Base-by-base conservation (phyloP, 2,797 vertebrate species). In the Betta splendens region DNA sequence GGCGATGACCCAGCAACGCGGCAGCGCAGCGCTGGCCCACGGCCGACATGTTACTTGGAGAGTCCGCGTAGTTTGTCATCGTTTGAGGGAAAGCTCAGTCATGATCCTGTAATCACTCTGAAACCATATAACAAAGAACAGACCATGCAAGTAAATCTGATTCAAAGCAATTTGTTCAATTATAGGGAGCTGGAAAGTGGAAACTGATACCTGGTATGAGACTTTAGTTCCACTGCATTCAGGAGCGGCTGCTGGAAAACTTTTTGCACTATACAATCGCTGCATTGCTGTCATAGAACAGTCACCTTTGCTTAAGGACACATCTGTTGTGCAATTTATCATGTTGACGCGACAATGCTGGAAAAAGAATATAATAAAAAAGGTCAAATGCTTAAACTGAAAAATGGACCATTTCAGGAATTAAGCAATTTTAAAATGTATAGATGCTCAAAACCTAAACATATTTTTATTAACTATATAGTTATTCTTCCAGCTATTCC, bases 91-190 rank as follows among this genome's bases (percentile, higher is more conserved):
- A 75, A 74, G 72, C 74, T 83, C 71, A 52, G 76, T 75, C 63
- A 68, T 87, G 83, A 89, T 89, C 79, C 84, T 58, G 64, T 79
- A 87, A 87, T 85, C 79, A 76, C 74, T 68, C 68, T 62, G 42
- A 80, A 77, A 67, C 67, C 70, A 60, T 68, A 71, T 84, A 85
- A 88, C 81, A 87, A 84, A 85, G 77, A 86, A 70, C 86, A 89
- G 83, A 72, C 79, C 73, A 39, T 60, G 70, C 74, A 71, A 80
- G 81, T 72, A 77, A 86, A 91, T 87, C 80, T 75, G 77, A 89
- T 87, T 88, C 84, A 83, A 84, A 77, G 79, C 80, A 88, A 87
- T 89, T 89, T 91, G 87, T 90, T 83, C 75, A 85, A 84, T 87
- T 89, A 85, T 86, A 81, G 63, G 78, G 83, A 84, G 81, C 79